phyloP scores from a whole-genome alignment of 2,797 vertebrate genomes.

The Halcyon chelicuti region DNA sequence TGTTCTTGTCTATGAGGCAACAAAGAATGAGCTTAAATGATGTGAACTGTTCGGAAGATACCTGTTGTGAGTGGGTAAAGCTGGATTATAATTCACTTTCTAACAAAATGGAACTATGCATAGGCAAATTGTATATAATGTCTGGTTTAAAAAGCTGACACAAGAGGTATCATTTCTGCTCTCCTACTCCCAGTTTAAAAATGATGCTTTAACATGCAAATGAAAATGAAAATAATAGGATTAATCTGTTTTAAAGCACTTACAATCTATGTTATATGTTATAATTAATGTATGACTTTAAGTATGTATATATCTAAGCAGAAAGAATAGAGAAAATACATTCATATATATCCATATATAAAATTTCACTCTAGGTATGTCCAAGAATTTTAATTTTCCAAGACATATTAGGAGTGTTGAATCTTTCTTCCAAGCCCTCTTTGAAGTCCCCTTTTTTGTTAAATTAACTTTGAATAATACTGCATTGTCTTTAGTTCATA shows the following conservation, averaged over 20 bases:
- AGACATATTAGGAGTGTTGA: background rate
- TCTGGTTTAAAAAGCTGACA: background rate
- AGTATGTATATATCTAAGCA: background rate
- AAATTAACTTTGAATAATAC: background rate
- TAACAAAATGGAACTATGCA: background rate
- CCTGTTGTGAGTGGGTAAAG: background rate
- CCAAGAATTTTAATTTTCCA: background rate
- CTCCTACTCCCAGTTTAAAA: background rate
- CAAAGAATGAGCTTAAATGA: background rate
- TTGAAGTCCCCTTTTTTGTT: background rate
- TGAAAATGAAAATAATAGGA: background rate
- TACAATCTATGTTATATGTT: background rate
- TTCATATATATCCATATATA: background rate
- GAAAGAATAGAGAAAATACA: background rate
- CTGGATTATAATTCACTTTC: background rate
- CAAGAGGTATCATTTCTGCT: background rate
- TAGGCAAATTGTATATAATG: background rate
- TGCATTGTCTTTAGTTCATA: background rate
- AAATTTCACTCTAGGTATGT: background rate
- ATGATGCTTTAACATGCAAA: background rate
- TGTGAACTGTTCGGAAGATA: background rate
- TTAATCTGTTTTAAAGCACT: background rate
- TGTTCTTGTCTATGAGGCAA: background rate
- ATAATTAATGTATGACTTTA: background rate
- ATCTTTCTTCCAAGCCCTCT: background rate